Evolutionary conservation across 2,888 invertebrate genomes (phyloP).

Genomic region (Brachyopa scutellaris): DNA sequence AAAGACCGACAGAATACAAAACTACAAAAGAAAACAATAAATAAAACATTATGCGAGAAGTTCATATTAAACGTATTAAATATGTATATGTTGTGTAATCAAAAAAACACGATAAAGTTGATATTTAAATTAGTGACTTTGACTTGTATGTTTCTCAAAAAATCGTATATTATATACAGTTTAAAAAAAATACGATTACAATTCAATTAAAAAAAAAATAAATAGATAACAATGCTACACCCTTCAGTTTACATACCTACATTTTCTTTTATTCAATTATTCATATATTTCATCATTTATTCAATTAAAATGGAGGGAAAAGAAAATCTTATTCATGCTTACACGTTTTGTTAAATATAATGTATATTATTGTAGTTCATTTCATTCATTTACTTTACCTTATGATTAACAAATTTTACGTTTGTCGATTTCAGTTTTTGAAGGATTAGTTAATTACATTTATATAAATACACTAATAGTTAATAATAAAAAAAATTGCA

Average conservation of each 20-base stretch:
- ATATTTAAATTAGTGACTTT: constrained; percentile 29
- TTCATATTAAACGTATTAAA: background rate
- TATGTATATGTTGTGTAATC: background rate
- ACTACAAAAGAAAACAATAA: background rate
- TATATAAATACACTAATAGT: constrained; percentile 67
- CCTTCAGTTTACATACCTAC: constrained; percentile 15
- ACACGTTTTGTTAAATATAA: constrained; percentile 48
- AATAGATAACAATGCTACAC: constrained; percentile 31
- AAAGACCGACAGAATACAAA: too few species aligned
- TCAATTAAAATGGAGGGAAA: constrained; percentile 66
- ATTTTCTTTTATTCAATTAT: constrained; percentile 61
- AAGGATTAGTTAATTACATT: constrained; percentile 64
- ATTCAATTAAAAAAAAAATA: constrained; percentile 6
- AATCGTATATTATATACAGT: constrained; percentile 56
- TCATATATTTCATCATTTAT: constrained; percentile 43
- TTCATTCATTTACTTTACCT: constrained; percentile 67
- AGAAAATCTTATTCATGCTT: constrained; percentile 56
- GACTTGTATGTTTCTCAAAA: constrained; percentile 33
- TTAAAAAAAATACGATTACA: too few species aligned
- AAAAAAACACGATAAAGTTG: too few species aligned
- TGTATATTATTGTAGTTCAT: constrained; percentile 69
- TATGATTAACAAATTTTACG: constrained; percentile 65
- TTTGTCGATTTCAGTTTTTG: constrained; percentile 57
- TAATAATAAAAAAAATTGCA: constrained; percentile 72
- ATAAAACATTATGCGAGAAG: constrained; percentile 25